Evolutionary conservation across 2,888 invertebrate genomes (phyloP), one percentile per base, ranked within the genome.

Genomic region (Tipula unca): DNA sequence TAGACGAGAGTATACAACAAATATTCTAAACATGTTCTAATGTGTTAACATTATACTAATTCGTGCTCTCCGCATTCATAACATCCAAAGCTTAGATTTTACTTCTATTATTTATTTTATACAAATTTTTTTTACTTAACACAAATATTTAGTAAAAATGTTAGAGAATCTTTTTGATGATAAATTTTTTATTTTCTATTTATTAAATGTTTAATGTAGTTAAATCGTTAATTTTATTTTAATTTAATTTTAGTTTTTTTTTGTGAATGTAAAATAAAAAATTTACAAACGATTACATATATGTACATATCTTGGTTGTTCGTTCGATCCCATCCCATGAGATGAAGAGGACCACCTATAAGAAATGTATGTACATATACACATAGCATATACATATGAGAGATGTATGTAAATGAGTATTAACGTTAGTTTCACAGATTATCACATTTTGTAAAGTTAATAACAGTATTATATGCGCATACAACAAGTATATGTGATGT

Each of bases 91-190:
- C 69, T 69, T 69, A 25, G 25, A 69, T 69, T 69, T 69, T 69
- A 54, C 48, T 54, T 17, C 5, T 5, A 17, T 13, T 54, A 69
- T 69, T 69, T 69, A 69, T 13, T 25, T 69, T 69, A 69, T 25
- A 17, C 8, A 54, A 48, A 48, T n/a, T 48, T 48, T 48, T 14
- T 1, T 48, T 69, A 69, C 69, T 69, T 69, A 69, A 69, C 69
- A 69, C 69, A 69, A 69, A 69, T 69, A 69, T 69, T 69, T 69
- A 69, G 69, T 69, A 69, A 69, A 69, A 69, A 69, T 25, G 69
- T 25, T 69, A 25, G 69, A 69, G 25, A 69, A 25, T 69, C 69
- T 69, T 69, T 69, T 69, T 69, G 69, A 69, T 69, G 69, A 69
- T 69, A 69, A 69, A 3, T 69, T 69, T 69, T 69, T 69, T 32